Evolutionary conservation across 92 coral and sea anemone genomes (phyloP), one percentile per base, ranked within the genome.

Genomic region (Pocillopora grandis): DNA sequence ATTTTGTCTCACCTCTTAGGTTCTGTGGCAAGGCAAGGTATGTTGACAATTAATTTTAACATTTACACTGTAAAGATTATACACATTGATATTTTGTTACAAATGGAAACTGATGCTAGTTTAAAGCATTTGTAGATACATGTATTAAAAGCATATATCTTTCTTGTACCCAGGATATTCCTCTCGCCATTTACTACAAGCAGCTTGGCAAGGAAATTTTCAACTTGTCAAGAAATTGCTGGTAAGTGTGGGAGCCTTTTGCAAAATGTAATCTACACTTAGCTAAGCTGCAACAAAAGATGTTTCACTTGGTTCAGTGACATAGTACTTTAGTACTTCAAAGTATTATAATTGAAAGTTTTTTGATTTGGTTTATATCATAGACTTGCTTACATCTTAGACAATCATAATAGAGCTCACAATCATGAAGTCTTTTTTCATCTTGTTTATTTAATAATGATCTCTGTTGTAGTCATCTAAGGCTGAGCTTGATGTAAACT

Each of bases 191-290:
- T 89, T 97, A 21, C 86, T 95, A 21, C 99, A 97, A 79, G 99
- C 99, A 42, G 95, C 99, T 0, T 97, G 99, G 99, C 99, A 97
- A 87, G 99, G 99, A 71, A 93, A 97, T 87, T 82, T 89, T 33
- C 88, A 90, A 31, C 85, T 95, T 16, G 91, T 97, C 14, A 94
- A 88, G 75, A 89, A 88, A 87, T 85, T 91, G 62, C 80, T 97
- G 90, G 99, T 97, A 86, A 85, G 95, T 33, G 12, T 42, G 4
- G 31, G 31, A 42, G 6, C 49, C 52, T 17, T 36, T 13, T 58
- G 8, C 52, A 15, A 10, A 66, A 2, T 13, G 12, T 49, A 27
- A 37, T 15, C 31, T 5, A 14, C 12, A 55, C 1, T 36, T 10
- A 16, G 31, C 3, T 2, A 68, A 68, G 11, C 6, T 23, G 35